Conservation (phyloP, 2,797 vertebrate species). For the Sebastes iracundus region DNA sequence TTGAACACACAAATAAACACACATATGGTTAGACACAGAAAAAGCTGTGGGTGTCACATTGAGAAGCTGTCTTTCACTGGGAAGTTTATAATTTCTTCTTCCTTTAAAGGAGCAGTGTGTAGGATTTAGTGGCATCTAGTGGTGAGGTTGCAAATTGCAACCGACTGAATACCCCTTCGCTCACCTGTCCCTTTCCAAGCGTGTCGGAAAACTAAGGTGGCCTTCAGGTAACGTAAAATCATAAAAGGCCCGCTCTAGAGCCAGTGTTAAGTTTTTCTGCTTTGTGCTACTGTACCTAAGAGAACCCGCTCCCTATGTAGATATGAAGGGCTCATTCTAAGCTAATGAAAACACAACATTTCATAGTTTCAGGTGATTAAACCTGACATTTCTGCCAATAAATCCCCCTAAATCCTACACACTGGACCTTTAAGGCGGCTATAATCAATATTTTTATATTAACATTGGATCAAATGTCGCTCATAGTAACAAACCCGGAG, state of each 20-base stretch:
- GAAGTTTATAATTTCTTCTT: neutral
- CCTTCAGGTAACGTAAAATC: neutral
- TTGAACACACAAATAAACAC: conserved; percentile 5
- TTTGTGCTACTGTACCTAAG: neutral
- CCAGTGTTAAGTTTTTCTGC: neutral
- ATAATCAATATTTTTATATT: neutral
- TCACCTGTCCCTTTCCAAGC: neutral
- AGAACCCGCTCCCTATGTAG: neutral
- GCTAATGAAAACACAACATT: neutral
- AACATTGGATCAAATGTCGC: neutral
- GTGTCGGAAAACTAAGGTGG: neutral
- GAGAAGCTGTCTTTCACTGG: neutral
- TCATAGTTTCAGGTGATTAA: neutral
- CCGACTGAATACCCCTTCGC: neutral
- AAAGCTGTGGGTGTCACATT: neutral
- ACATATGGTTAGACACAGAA: neutral
- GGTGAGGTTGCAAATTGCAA: neutral
- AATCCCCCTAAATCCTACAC: neutral
- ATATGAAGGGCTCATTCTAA: neutral
- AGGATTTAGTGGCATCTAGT: neutral
- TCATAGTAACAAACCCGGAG: neutral
- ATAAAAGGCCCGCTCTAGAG: neutral
- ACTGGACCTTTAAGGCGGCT: neutral
- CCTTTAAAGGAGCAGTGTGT: neutral
- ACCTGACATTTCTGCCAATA: neutral